Evolutionary conservation across 2,113 vertebrate species (phyloP), one percentile per base, ranked within the genome.

Genomic region (Elephantulus edwardii): DNA sequence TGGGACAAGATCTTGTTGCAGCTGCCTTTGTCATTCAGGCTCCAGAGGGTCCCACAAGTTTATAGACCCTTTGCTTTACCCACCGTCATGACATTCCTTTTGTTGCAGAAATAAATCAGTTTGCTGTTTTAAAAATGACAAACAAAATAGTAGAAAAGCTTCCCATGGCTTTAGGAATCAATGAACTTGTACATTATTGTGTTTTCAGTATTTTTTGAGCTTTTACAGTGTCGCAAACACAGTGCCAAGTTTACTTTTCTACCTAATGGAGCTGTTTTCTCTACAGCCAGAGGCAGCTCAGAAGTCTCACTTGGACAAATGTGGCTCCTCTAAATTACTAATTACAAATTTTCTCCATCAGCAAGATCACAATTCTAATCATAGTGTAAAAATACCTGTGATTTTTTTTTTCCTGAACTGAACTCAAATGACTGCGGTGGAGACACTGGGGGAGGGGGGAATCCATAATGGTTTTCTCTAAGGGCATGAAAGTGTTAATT

Each of bases 371-470:
- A 66, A 40, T 77, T 93, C 52, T 86, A 92, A 88, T 90, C 38
- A 85, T 56, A 90, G 81, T 68, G 71, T 24, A 30, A 91, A 80
- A 74, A 62, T 94, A 75, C 64, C 60, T 54, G 68, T 66, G 26
- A 83, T 83, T 96, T 92, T 33, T 48, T 91, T 48, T 91, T 90
- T 86, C 50, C 72, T 78, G 42, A 28, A 44, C 82, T 83, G 62
- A 84, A 86, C 80, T 90, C 66, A 89, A 93, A 89, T 58, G 92
- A 20, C 3, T 3, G 76, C 8, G n/a, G 4, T 82, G 72, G 3
- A 92, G 62, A 74, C 94, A 86, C 62, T 90, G 91, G 86, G 88
- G 66, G 90, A 96, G 93, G 40, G 89, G n/a, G n/a, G n/a, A n/a
- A n/a, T 91, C 68, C 70, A 90, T 70, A 95, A 48, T 91, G 84